Evolutionary conservation across 2,888 invertebrate genomes (phyloP).

Genomic region (Ditylenchus weischeri): DNA sequence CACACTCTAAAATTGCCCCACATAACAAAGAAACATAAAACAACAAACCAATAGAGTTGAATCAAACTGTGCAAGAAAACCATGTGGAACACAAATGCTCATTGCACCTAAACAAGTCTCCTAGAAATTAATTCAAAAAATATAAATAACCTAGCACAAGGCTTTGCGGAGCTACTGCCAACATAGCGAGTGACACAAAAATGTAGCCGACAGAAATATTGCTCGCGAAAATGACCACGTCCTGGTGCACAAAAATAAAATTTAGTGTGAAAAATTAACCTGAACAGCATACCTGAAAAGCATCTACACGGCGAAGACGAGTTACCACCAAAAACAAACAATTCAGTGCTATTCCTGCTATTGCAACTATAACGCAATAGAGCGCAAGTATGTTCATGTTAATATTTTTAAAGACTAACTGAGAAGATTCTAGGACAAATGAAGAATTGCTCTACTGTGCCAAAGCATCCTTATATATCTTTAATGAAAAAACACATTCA

Average conservation of each 20-base stretch:
- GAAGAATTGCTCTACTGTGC: not conserved
- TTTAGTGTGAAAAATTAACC: not conserved
- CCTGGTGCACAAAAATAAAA: constrained; percentile 18
- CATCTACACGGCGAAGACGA: constrained; percentile 36
- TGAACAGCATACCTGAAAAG: constrained; percentile 31
- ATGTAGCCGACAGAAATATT: constrained; percentile 43
- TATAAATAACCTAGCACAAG: constrained; percentile 11
- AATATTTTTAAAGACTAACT: not conserved
- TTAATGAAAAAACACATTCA: not conserved
- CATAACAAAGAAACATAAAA: constrained; percentile 8
- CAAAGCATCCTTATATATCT: not conserved
- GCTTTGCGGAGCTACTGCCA: constrained; percentile 35
- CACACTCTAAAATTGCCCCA: constrained; percentile 29
- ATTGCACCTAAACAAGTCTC: constrained; percentile 5
- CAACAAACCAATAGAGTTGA: constrained; percentile 25
- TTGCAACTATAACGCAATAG: constrained; percentile 31
- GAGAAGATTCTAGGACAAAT: not conserved
- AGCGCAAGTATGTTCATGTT: constrained; percentile 20
- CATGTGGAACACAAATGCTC: constrained; percentile 32
- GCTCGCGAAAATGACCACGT: constrained; percentile 37
- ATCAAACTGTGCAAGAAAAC: constrained; percentile 32
- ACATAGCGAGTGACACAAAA: constrained; percentile 32
- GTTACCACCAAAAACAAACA: constrained; percentile 37
- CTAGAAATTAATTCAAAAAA: too few relatives aligned
- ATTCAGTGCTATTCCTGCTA: constrained; percentile 33